These are phyloP conservation scores for Mellilla xanthometata DNA, from an alignment of 2,888 invertebrate species.

Conservation along the genomic window DNA sequence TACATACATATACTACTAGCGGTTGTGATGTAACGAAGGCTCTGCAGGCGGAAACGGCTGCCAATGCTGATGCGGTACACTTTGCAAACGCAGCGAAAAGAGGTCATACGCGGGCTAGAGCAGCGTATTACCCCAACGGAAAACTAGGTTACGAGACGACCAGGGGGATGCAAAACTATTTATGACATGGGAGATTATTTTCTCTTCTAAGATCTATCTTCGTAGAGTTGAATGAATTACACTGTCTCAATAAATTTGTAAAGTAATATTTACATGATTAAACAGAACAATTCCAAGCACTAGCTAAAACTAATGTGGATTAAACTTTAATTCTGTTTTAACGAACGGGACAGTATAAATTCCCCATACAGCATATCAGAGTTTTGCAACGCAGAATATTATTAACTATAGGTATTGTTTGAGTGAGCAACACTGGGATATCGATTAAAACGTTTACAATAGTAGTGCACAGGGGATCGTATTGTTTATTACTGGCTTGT, in stretches of 20 bases:
- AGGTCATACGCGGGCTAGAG: conserved; percentile 34
- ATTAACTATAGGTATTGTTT: conserved; percentile 6
- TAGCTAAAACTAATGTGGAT: too few relatives aligned
- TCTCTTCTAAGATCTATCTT: too few relatives aligned
- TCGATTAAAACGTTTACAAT: not conserved
- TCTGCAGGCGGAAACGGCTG: conserved; percentile 43
- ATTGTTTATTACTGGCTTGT: too few relatives aligned
- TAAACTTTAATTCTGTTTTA: conserved; percentile 6
- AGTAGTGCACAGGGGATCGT: too few relatives aligned
- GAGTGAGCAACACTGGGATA: conserved; percentile 12
- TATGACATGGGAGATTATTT: too few relatives aligned
- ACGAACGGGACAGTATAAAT: conserved; percentile 3
- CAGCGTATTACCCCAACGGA: conserved; percentile 25
- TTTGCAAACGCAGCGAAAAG: conserved; percentile 36
- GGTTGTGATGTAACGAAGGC: conserved; percentile 36
- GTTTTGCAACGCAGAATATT: conserved; percentile 13
- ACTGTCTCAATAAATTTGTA: too few relatives aligned
- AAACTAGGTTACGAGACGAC: conserved; percentile 27
- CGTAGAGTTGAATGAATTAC: too few relatives aligned
- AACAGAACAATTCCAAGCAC: too few relatives aligned
- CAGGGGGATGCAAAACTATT: conserved; percentile 5
- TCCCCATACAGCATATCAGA: conserved; percentile 5
- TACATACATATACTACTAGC: too few relatives aligned
- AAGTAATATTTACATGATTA: too few relatives aligned
- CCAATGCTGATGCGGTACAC: conserved; percentile 39